These are phyloP conservation scores for Telmatochromis sp. DNA, from an alignment of 2,113 vertebrate species.

Conservation along the genomic window DNA sequence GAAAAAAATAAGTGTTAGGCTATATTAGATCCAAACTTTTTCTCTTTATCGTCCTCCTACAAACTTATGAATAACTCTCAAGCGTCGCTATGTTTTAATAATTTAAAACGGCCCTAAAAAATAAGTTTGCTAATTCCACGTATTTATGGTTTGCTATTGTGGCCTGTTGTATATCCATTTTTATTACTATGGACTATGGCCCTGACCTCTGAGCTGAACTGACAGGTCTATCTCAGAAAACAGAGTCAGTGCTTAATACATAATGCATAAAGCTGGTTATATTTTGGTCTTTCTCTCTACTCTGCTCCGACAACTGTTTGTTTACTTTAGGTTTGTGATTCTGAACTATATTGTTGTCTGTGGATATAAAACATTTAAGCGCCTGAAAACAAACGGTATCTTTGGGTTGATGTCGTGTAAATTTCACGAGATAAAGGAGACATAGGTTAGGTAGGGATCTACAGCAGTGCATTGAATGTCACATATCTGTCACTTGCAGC, in stretches of 20 bases:
- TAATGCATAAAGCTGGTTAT: neutral
- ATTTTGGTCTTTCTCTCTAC: neutral
- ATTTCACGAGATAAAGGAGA: neutral
- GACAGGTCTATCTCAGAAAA: conserved; percentile 11
- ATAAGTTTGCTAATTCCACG: neutral
- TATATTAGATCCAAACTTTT: neutral
- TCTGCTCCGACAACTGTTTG: neutral
- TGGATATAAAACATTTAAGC: neutral
- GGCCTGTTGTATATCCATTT: neutral
- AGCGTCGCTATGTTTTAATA: neutral
- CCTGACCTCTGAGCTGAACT: conserved; percentile 14
- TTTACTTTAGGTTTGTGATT: neutral
- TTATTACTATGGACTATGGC: neutral
- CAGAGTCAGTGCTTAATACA: neutral
- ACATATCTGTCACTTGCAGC: neutral
- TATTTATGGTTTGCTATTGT: neutral
- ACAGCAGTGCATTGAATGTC: neutral
- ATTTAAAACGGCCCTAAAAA: neutral
- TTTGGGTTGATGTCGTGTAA: neutral
- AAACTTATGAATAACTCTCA: neutral
- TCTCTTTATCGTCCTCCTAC: neutral
- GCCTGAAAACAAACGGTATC: neutral
- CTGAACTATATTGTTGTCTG: neutral
- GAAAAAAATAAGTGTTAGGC: neutral
- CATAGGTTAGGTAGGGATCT: neutral